Base-by-base conservation (phyloP, 2,113 vertebrate species). In the Nannospalax galili region DNA sequence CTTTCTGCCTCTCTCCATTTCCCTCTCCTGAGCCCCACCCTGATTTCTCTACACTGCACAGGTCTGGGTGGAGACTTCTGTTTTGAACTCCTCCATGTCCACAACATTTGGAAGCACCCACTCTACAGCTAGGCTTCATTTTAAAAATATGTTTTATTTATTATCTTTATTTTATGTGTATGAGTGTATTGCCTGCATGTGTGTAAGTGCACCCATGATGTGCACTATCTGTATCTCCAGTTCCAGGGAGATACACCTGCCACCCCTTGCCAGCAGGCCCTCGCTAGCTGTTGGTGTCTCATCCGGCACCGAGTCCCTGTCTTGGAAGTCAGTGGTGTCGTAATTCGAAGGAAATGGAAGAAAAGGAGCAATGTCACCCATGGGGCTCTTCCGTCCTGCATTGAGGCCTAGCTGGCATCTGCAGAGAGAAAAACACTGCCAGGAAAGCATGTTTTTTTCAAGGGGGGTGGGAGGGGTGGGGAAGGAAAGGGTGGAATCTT, bases 351-450 rank as follows among this genome's bases (percentile, higher is more conserved):
- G 98, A 98, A 91, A 99, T 99, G 98, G 98, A 99, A 98, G 98
- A 99, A 95, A 98, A 98, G 90, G 98, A 99, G 60, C 98, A 98
- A 97, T 98, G 98, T 97, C 98, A 97, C 94, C 94, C 82, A 94
- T 93, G 93, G 52, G 92, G 42, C 40, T 90, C 88, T 42, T 72
- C 93, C 90, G 69, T 91, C 89, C 95, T 85, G 94, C 91, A 22
- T 95, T 98, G 70, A 96, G 58, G 96, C 95, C 95, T 9, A 2
- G 88, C 93, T 91, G 82, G 97, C 93, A 80, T 95, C 96, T 96
- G 90, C 79, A 84, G 73, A 85, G 56, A 87, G 92, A 52, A 79
- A 92, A 94, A 52, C 81, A 94, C 26, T 64, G 70, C 82, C 73
- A 91, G 90, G 81, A 87, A 92, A 93, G 12, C 7, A 24, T 91